phyloP scores from a whole-genome alignment of 1,140 invertebrate species.

The Contarinia nasturtii region DNA sequence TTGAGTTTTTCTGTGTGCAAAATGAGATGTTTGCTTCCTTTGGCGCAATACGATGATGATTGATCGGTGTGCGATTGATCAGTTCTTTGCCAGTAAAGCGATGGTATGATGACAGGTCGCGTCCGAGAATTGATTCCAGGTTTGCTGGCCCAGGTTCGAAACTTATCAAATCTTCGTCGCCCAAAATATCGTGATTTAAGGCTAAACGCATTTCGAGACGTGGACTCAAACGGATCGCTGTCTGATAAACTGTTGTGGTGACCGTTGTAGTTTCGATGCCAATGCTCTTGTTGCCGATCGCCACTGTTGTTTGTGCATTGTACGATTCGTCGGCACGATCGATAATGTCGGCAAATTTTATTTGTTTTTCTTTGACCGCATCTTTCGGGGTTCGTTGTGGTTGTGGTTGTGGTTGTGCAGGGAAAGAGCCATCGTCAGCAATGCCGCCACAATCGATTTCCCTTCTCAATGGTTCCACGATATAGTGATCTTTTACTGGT shows the following conservation, averaged over 20 bases:
- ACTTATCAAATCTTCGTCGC: constrained; percentile 25
- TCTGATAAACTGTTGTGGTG: too few species aligned
- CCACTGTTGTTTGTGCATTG: too few species aligned
- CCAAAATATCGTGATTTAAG: constrained; percentile 26
- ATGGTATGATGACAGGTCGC: constrained; percentile 26
- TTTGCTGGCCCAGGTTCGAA: constrained; percentile 24
- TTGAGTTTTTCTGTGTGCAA: constrained; percentile 26
- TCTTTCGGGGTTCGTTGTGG: constrained; percentile 5
- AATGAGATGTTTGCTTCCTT: constrained; percentile 26
- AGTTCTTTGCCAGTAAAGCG: constrained; percentile 24
- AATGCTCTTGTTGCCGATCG: neutral
- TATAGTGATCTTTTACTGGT: too few species aligned
- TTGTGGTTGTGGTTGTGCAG: neutral
- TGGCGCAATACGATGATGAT: constrained; percentile 19
- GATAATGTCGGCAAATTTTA: constrained; percentile 9
- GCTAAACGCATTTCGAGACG: constrained; percentile 39
- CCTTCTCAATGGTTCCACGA: too few species aligned
- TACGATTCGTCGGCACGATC: constrained; percentile 1
- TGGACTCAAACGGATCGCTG: constrained; percentile 26
- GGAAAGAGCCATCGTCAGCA: constrained; percentile 21
- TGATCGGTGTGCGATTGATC: constrained; percentile 20
- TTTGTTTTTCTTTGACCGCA: neutral
- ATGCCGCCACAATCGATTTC: constrained; percentile 15
- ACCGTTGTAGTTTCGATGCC: too few species aligned
- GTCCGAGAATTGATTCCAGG: constrained; percentile 25